These are phyloP conservation scores for Onychomys leucogaster DNA, from an alignment of 2,797 vertebrate genomes.

Conservation along the genomic window DNA sequence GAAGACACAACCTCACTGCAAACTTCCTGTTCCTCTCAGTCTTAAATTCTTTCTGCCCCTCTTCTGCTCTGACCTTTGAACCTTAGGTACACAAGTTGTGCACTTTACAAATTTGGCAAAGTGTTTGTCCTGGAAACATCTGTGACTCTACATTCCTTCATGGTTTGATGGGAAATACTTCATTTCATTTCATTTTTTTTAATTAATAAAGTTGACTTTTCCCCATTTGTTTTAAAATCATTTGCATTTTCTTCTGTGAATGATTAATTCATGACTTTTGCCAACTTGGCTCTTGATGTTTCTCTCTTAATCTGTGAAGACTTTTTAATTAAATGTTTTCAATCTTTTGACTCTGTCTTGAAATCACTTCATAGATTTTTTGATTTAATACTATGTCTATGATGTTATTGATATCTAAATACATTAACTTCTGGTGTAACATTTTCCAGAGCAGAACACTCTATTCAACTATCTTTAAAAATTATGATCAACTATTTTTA, in stretches of 20 bases:
- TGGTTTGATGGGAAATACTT: not conserved
- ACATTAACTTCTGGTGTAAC: not conserved
- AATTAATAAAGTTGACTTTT: not conserved
- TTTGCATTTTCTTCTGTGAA: not conserved
- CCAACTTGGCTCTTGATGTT: not conserved
- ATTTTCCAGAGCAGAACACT: not conserved
- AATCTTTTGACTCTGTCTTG: not conserved
- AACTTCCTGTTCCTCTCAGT: not conserved
- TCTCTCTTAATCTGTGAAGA: not conserved
- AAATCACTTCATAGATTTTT: not conserved
- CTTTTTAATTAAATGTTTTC: not conserved
- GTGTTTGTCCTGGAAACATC: not conserved
- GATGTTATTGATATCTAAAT: not conserved
- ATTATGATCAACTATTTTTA: not conserved
- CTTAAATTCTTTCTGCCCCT: not conserved
- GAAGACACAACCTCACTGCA: not conserved
- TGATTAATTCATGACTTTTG: slow-evolving; percentile 10
- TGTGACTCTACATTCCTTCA: not conserved
- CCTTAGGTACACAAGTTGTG: not conserved
- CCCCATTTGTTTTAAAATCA: not conserved
- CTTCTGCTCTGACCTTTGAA: not conserved
- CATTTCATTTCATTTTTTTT: not conserved
- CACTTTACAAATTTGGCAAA: not conserved
- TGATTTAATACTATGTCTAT: not conserved
- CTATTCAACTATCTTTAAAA: not conserved